A percentile compares a stretch with the other conserved stretches of the same genome.
Evolutionary conservation across 1,140 invertebrate species (phyloP).

Genomic region (Plectrocnemia conspersa): DNA sequence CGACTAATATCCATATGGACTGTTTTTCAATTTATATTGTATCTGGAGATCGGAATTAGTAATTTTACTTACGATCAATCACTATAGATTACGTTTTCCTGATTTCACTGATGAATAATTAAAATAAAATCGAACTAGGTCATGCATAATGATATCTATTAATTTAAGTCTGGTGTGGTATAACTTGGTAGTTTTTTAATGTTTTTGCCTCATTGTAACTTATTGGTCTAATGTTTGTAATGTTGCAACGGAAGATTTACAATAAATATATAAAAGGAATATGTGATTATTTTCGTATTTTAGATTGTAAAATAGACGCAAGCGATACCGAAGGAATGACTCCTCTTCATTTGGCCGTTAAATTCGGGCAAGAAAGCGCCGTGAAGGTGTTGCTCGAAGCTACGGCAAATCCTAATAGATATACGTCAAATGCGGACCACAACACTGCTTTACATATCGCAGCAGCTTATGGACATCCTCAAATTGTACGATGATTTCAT

Average conservation of each 20-base stretch:
- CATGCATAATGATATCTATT: too few relatives aligned
- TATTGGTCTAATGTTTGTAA: too few relatives aligned
- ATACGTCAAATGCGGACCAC: constrained; percentile 16
- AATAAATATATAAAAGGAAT: neutral
- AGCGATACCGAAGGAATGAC: constrained; percentile 28
- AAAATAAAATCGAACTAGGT: too few relatives aligned
- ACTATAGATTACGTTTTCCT: too few relatives aligned
- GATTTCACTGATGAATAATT: too few relatives aligned
- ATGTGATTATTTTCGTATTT: constrained; percentile 6
- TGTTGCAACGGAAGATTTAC: too few relatives aligned
- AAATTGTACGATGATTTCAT: constrained; percentile 23
- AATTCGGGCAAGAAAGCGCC: constrained; percentile 19
- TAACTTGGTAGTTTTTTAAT: neutral
- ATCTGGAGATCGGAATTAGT: too few relatives aligned
- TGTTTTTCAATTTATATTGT: too few relatives aligned
- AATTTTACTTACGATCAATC: too few relatives aligned
- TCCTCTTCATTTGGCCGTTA: constrained; percentile 31
- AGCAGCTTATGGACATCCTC: constrained; percentile 20
- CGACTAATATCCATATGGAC: too few relatives aligned
- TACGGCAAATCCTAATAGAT: constrained; percentile 21
- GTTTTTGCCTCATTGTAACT: too few relatives aligned
- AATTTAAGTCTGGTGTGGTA: too few relatives aligned
- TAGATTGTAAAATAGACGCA: constrained; percentile 25
- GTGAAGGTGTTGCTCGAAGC: constrained; percentile 19
- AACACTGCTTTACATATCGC: constrained; percentile 30